A percentile compares a stretch with the other conserved stretches of the same genome.
Evolutionary conservation across 1,140 invertebrate genomes (phyloP).

Genomic region (Aleiodes sp.): DNA sequence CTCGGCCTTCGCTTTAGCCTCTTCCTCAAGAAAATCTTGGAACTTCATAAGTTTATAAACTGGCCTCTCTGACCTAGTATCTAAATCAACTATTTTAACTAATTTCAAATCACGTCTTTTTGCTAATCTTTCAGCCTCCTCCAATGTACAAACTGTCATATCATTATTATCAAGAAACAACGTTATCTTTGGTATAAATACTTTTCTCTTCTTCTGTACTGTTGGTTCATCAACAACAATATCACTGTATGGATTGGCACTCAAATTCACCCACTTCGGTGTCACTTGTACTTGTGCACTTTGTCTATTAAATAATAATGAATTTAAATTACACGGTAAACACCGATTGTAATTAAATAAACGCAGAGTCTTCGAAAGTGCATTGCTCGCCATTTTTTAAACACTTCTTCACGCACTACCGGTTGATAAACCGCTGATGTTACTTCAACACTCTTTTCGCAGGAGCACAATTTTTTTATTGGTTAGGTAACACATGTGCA

Average conservation of each 20-base stretch:
- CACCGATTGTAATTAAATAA: background rate
- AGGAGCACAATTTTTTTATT: no score
- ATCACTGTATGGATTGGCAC: background rate
- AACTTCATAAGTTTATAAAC: slow-evolving; percentile 70
- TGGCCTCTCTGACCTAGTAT: slow-evolving; percentile 70
- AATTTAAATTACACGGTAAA: background rate
- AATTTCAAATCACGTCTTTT: slow-evolving; percentile 72
- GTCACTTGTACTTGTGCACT: background rate
- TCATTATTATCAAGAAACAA: slow-evolving; percentile 31
- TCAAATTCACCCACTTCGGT: background rate
- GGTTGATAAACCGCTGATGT: background rate
- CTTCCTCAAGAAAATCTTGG: slow-evolving; percentile 53
- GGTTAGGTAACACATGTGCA: background rate
- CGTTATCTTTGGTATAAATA: slow-evolving; percentile 30
- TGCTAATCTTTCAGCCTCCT: slow-evolving; percentile 72
- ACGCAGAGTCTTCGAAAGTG: background rate
- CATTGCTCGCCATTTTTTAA: slow-evolving; percentile 14
- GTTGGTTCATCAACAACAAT: background rate
- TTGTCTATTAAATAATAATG: background rate
- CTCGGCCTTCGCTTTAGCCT: slow-evolving; percentile 50
- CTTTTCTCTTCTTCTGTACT: slow-evolving; percentile 32
- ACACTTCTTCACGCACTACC: background rate
- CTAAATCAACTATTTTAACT: slow-evolving; percentile 71
- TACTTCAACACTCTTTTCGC: background rate
- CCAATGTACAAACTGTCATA: slow-evolving; percentile 48